A percentile compares a stretch with the other conserved stretches of the same genome.
phyloP scores from a whole-genome alignment of 2,797 vertebrate species.

The Sebastes baramenuke region DNA sequence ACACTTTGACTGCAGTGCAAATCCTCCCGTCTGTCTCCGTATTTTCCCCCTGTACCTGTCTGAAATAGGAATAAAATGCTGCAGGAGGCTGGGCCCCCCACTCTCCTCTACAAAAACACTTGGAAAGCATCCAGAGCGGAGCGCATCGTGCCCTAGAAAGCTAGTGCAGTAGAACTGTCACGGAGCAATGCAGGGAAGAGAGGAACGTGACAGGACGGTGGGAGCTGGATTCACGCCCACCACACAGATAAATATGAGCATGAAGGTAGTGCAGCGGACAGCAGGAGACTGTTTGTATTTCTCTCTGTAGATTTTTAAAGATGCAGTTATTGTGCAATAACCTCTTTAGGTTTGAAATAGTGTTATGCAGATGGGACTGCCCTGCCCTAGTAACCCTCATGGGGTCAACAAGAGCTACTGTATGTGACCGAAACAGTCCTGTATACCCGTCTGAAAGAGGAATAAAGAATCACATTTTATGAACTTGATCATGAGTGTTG shows the following conservation, averaged over 20 bases:
- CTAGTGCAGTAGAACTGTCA: constrained; percentile 75
- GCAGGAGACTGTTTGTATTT: constrained; percentile 14
- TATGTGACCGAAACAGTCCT: neutral
- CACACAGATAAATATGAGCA: constrained; percentile 43
- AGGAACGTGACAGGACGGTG: constrained; percentile 56
- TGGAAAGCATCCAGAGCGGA: constrained; percentile 69
- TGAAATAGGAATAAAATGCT: constrained; percentile 60
- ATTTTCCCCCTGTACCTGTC: constrained; percentile 49
- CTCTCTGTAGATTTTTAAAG: neutral
- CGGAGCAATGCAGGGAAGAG: constrained; percentile 71
- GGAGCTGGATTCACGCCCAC: constrained; percentile 57
- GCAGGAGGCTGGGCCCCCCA: constrained; percentile 45
- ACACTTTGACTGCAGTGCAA: constrained; percentile 13
- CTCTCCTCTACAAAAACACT: constrained; percentile 55
- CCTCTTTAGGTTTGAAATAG: neutral
- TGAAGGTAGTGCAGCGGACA: constrained; percentile 23
- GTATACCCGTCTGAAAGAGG: neutral
- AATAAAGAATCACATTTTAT: neutral
- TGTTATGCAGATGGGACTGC: neutral
- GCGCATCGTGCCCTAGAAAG: constrained; percentile 71
- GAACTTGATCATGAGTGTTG: neutral
- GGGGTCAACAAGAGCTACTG: neutral
- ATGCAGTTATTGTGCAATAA: neutral
- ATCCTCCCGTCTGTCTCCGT: constrained; percentile 14
- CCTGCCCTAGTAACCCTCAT: neutral